A percentile compares a stretch with the other conserved stretches of the same genome.
Evolutionary conservation across 2,888 invertebrate genomes (phyloP).

Genomic region (Pseudolycoriella hygida): DNA sequence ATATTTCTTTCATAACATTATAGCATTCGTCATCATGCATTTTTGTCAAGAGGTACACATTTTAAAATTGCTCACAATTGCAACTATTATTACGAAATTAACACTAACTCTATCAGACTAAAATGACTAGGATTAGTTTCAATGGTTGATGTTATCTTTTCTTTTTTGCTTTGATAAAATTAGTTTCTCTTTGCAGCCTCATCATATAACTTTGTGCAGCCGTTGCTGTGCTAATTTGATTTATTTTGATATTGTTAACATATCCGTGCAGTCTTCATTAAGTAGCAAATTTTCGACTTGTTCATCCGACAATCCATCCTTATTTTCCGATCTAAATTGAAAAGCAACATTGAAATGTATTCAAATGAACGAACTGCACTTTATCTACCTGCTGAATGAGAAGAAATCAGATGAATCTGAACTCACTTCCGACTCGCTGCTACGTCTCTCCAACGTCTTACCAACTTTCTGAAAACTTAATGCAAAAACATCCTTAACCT

Average conservation of each 20-base stretch:
- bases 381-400: constrained; percentile 24
- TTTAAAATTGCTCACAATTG: no score
- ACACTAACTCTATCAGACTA: not conserved
- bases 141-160: no score
- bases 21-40: no score
- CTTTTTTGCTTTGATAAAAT: no score
- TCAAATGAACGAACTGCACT: not conserved
- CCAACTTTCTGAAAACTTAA: constrained; percentile 59
- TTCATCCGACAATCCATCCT: constrained; percentile 27
- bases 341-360: not conserved
- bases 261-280: constrained; percentile 12
- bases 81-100: no score
- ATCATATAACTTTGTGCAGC: no score
- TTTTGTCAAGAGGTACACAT: no score
- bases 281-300: constrained; percentile 26
- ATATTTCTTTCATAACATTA: no score
- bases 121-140: no score
- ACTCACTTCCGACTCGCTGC: constrained; percentile 46
- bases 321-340: constrained; percentile 20
- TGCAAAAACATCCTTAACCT: constrained; percentile 62
- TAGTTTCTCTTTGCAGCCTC: no score
- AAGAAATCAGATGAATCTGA: constrained; percentile 24
- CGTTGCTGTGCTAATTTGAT: not conserved
- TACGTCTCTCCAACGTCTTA: constrained; percentile 49
- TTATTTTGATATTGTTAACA: not conserved